Base-by-base conservation (phyloP, 2,797 vertebrate genomes). In the Melanotaenia boesemani region DNA sequence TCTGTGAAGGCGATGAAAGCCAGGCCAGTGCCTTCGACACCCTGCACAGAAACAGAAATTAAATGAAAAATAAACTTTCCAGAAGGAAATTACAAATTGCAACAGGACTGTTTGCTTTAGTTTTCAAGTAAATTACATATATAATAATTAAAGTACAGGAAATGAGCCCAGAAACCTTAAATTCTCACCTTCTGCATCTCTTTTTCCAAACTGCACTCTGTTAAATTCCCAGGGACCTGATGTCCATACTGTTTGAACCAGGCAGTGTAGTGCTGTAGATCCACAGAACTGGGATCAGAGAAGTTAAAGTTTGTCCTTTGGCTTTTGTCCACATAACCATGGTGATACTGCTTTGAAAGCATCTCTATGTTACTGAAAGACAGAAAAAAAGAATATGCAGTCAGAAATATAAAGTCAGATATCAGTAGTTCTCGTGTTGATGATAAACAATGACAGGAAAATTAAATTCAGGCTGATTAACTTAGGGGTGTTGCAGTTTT, bases 1-100 rank as follows among this genome's bases (percentile, higher is more conserved):
- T 97, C 95, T 0, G 94, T 94, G 90, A 97, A 96, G 61, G 92
- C 89, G 3, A 97, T 94, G 13, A 95, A 97, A 0, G 93, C 95
- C 46, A 97, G 83, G 6, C 92, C 94, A 0, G 95, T 95, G 9
- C 94, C 95, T 72, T 96, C 93, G 16, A 92, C 93, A 13, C 94
- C 93, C 96, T 97, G 84, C 44, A 77, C 6, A 77, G 44, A 5
- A 18, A 46, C 16, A 46, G 5, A 20, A 18, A 37, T 37, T 11
- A 37, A 37, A 37, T 11, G 16, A 16, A 20, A 46, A 18, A 46
- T 7, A 46, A 16, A 18, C 18, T 46, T 46, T 5, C 5, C 16
- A 6, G 44, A 46, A 4, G 16, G 44, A 46, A 6, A 46, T 39
- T 13, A 12, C 37, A 39, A 39, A 39, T 6, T 39, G 67, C n/a